Evolutionary conservation across 2,797 vertebrate species (phyloP).

Genomic region (Platalea minor): DNA sequence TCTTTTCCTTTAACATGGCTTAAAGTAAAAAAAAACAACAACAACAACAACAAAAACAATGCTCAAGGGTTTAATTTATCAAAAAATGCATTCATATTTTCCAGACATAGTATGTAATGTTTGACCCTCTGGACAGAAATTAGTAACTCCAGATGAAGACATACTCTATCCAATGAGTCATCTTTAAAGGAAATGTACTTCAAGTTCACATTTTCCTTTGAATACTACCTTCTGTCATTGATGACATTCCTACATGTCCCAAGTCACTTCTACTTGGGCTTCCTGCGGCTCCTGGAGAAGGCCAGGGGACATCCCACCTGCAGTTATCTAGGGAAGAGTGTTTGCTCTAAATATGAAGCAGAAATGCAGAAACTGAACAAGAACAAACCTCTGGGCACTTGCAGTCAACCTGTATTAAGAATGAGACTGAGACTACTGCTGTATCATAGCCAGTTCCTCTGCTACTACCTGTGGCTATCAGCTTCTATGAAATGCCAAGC

Average conservation of each 20-base stretch:
- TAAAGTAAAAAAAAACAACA: neutral
- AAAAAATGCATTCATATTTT: neutral
- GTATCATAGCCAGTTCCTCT: neutral
- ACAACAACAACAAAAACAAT: neutral
- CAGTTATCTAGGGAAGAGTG: neutral
- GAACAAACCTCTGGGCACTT: neutral
- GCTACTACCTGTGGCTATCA: neutral
- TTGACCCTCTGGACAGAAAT: neutral
- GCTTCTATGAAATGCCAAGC: neutral
- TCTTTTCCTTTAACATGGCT: neutral
- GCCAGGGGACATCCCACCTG: neutral
- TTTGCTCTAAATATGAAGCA: neutral
- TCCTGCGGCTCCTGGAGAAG: neutral
- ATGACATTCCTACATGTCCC: neutral
- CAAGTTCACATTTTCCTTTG: neutral
- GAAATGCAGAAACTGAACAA: neutral
- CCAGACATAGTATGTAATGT: neutral
- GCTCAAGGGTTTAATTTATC: neutral
- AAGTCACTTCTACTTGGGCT: neutral
- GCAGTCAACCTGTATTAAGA: neutral
- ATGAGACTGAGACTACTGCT: neutral
- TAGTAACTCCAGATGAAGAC: neutral
- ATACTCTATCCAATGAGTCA: neutral
- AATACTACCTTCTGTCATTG: neutral
- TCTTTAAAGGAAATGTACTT: neutral